Evolutionary conservation across 53 echinoderm and acorn worm species (phyloP).

Genomic region (Crossaster papposus): DNA sequence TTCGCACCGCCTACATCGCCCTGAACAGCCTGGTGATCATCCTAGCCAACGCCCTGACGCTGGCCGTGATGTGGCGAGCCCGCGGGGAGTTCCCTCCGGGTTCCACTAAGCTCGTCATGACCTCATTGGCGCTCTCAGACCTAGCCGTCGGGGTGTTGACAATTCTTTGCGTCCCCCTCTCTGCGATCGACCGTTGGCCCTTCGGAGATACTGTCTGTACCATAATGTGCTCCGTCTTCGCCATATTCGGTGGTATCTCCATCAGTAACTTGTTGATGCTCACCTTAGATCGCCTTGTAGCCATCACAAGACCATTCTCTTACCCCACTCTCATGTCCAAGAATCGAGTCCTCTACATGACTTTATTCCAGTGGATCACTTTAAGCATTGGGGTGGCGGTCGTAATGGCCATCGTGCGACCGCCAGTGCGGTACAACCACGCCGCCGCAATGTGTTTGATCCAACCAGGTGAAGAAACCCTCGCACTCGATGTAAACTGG

Average conservation of each 20-base stretch:
- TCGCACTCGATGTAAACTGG: neutral
- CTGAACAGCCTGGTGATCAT: constrained; percentile 7
- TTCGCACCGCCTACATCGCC: constrained; percentile 36
- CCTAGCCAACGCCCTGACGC: constrained; percentile 10
- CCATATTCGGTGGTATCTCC: neutral
- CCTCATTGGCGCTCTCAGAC: constrained; percentile 26
- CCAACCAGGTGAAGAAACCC: neutral
- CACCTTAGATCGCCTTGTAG: constrained; percentile 23
- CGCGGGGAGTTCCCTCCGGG: constrained; percentile 36
- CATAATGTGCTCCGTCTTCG: neutral
- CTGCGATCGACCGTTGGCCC: constrained; percentile 32
- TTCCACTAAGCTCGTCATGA: constrained; percentile 11
- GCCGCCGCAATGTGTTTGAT: constrained; percentile 24
- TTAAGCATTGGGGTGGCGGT: neutral
- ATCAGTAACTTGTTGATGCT: neutral
- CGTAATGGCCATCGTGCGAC: constrained; percentile 8
- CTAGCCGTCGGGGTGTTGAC: constrained; percentile 2
- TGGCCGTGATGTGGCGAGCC: constrained; percentile 25
- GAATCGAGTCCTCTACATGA: neutral
- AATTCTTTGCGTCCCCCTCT: constrained; percentile 4
- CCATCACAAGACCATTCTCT: constrained; percentile 34
- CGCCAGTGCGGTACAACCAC: neutral
- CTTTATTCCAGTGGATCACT: neutral
- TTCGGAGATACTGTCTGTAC: neutral
- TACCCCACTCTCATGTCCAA: constrained; percentile 27